Base-by-base conservation (phyloP, 1,140 invertebrate genomes). In the Bombus terrestris region DNA sequence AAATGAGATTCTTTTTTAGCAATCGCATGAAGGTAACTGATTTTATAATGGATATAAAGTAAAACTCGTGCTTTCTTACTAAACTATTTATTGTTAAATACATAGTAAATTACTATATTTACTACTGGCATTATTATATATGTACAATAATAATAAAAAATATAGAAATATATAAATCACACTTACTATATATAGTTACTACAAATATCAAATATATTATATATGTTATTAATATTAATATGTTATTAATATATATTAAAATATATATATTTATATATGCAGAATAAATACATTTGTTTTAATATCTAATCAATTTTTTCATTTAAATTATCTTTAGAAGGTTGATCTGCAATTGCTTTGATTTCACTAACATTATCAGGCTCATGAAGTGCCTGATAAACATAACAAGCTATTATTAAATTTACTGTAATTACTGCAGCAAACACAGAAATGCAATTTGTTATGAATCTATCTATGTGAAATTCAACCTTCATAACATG, bases 351-450 rank as follows among this genome's bases (percentile, higher is more conserved):
- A 53, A 73, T 53, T 66, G 83, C 53, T 9, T 37, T 53, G 66
- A 47, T 13, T n/a, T 90, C 81, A 6, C 85, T 35, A n/a, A 71
- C 39, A 89, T 97, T 93, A 78, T 96, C 96, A 90, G 96, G 93
- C 91, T 98, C 98, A 89, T 96, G 95, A 91, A 97, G 97, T 13
- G 97, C 98, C 92, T 97, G 96, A 92, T 97, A 97, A n/a, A 96
- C 97, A 96, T 98, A 98, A 57, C 96, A 92, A 89, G 95, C 96
- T 83, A 98, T 97, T 86, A 98, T 98, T 6, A 97, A 89, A 94
- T 98, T 97, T 0, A 98, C 97, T 47, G 96, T 96, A 77, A 98
- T 90, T 47, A 98, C 98, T 71, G 98, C 96, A 37, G 97, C 95
- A 74, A 97, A 91, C 25, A 98, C 98, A 71, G 97, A 97, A 94